These are phyloP conservation scores for Meandrusa payeni DNA, from an alignment of 2,888 invertebrate species.

Conservation along the genomic window DNA sequence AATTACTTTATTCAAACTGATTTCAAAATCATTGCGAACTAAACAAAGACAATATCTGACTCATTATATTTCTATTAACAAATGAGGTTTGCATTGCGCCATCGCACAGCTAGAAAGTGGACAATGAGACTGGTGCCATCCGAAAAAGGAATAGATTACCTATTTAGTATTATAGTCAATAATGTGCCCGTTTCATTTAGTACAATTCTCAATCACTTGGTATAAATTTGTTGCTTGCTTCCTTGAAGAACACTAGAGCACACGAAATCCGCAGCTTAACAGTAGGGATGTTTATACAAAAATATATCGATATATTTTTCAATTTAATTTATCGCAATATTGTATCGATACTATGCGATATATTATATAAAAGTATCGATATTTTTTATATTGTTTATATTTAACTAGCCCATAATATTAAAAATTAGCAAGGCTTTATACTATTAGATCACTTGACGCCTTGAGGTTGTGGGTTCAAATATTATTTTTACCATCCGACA, in stretches of 20 bases:
- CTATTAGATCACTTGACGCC: no score
- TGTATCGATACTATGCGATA: no score
- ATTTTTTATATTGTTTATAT: no score
- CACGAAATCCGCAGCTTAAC: no score
- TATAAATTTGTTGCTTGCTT: slow-evolving; percentile 1
- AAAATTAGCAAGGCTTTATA: no score
- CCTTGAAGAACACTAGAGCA: not conserved
- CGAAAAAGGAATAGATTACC: slow-evolving; percentile 50
- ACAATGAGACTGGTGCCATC: slow-evolving; percentile 51
- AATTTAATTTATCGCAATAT: no score
- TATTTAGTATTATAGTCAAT: slow-evolving; percentile 35
- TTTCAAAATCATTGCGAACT: slow-evolving; percentile 14
- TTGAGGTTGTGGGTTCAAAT: no score
- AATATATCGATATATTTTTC: no score
- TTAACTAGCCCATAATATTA: no score
- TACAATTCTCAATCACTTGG: not conserved
- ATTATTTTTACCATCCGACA: no score
- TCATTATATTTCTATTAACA: slow-evolving; percentile 21
- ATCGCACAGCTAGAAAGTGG: slow-evolving; percentile 52
- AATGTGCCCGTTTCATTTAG: not conserved
- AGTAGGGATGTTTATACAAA: no score
- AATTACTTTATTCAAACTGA: slow-evolving; percentile 1
- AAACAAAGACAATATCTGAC: slow-evolving; percentile 24
- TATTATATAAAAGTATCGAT: no score
- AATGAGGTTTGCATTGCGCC: slow-evolving; percentile 38